Conservation (phyloP, 2,888 invertebrate genomes). For the Nowickia ferox region DNA sequence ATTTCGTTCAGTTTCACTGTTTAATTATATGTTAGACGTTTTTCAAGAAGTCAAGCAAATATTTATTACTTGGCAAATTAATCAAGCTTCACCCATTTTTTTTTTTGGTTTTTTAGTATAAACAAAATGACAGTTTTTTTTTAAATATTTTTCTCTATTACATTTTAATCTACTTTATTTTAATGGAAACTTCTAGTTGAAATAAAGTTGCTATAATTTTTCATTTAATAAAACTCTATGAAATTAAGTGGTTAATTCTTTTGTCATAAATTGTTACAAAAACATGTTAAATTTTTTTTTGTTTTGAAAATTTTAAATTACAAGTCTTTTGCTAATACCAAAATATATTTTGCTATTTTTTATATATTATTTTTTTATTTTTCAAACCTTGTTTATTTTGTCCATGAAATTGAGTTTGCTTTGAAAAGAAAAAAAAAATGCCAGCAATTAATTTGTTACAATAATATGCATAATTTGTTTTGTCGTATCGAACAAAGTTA, state of each 20-base stretch:
- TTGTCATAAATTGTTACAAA: conserved; percentile 45
- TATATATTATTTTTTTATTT: conserved; percentile 14
- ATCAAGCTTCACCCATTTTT: conserved; percentile 45
- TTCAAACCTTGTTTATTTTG: conserved; percentile 16
- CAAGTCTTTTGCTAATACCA: conserved; percentile 27
- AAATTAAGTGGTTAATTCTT: conserved; percentile 42
- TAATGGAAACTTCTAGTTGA: background rate
- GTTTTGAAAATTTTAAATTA: conserved; percentile 8
- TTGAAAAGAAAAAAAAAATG: conserved; percentile 48
- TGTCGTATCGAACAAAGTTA: conserved; percentile 30
- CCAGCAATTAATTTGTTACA: conserved; percentile 30
- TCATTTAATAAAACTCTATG: conserved; percentile 1
- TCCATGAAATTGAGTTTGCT: conserved; percentile 31
- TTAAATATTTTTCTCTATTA: background rate
- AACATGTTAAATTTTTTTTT: conserved; percentile 31
- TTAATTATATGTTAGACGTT: conserved; percentile 43
- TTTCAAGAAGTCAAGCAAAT: conserved; percentile 25
- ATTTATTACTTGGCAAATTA: conserved; percentile 30
- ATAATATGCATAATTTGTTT: conserved; percentile 19
- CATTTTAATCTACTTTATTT: conserved; percentile 3
- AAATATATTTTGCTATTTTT: background rate
- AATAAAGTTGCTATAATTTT: conserved; percentile 18
- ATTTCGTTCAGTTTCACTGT: conserved; percentile 37
- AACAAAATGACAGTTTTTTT: conserved; percentile 2
- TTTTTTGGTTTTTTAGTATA: background rate